A percentile compares a stretch with the other conserved stretches of the same genome.
Evolutionary conservation across 2,113 vertebrate species (phyloP).

Genomic region (Lycocorax pyrrhopterus): DNA sequence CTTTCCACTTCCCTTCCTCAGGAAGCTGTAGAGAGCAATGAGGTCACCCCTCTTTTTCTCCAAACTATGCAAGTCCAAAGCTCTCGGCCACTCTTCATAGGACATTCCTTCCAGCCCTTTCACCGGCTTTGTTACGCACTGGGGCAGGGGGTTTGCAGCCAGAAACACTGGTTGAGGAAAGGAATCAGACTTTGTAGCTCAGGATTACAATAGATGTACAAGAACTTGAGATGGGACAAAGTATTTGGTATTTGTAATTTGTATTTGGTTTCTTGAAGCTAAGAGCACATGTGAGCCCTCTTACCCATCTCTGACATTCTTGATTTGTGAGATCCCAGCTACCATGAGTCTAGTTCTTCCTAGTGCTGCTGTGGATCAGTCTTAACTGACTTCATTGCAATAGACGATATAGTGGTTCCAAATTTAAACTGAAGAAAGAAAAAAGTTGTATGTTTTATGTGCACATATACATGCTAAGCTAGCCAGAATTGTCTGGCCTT

Average conservation of each 20-base stretch:
- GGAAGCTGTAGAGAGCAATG: neutral
- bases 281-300: neutral
- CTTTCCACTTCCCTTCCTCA: neutral
- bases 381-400: neutral
- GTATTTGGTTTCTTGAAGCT: neutral
- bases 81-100: fast-evolving
- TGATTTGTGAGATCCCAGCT: neutral
- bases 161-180: neutral
- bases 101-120: neutral
- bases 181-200: neutral
- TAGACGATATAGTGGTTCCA: neutral
- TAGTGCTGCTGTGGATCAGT: neutral
- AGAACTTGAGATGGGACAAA: neutral
- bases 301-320: neutral
- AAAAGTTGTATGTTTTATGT: neutral
- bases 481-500: neutral
- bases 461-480: neutral
- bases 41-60: neutral
- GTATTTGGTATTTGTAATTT: no score
- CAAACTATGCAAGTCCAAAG: neutral
- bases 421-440: neutral
- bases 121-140: neutral
- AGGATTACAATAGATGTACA: neutral
- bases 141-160: neutral
- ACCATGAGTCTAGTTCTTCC: neutral